Evolutionary conservation across 2,888 invertebrate genomes (phyloP).

Genomic region (Oconnorella tubifera): DNA sequence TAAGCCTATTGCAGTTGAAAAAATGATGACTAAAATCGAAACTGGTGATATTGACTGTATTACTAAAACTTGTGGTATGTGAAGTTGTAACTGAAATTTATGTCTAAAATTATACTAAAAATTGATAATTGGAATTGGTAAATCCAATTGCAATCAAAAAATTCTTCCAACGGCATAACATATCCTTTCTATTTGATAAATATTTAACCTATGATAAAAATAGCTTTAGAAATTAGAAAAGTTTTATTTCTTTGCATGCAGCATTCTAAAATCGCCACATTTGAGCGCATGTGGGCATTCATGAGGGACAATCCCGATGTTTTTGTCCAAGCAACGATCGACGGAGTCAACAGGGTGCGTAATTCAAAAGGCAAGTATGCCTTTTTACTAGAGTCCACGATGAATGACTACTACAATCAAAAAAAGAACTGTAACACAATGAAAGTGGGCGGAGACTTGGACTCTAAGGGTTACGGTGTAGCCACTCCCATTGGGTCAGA

Average conservation of each 20-base stretch:
- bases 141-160: no score
- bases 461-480: slow-evolving; percentile 83
- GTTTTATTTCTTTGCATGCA: slow-evolving; percentile 31
- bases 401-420: slow-evolving; percentile 80
- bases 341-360: slow-evolving; percentile 63
- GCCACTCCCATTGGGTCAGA: slow-evolving; percentile 88
- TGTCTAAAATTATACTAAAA: no score
- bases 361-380: slow-evolving; percentile 66
- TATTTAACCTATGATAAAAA: no score
- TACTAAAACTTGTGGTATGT: no score
- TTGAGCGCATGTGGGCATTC: slow-evolving; percentile 91
- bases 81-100: no score
- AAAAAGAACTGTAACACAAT: slow-evolving; percentile 67
- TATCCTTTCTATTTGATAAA: no score
- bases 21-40: no score
- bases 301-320: slow-evolving; percentile 86
- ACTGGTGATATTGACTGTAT: no score
- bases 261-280: slow-evolving; percentile 85
- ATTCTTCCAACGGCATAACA: no score
- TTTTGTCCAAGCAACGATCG: slow-evolving; percentile 66
- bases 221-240: no score
- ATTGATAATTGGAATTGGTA: no score
- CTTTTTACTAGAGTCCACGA: slow-evolving; percentile 60
- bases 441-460: slow-evolving; percentile 74
- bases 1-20: no score